Evolutionary conservation across 2,113 vertebrate species (phyloP).

Genomic region (Laterallus jamaicensis): DNA sequence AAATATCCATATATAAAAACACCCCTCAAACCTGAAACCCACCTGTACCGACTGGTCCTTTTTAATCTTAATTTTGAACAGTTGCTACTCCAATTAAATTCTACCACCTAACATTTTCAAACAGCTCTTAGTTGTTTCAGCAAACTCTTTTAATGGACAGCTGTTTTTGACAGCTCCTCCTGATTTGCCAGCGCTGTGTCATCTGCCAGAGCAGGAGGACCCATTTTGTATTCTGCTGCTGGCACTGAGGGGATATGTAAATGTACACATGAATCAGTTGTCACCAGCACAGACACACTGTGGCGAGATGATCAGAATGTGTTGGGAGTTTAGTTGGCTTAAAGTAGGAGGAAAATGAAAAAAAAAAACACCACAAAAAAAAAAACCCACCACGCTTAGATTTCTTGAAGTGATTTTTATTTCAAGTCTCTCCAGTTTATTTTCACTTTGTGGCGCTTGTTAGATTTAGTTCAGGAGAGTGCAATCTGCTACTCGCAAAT

Average conservation of each 20-base stretch:
- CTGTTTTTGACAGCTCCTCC: constrained; percentile 98
- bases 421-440: constrained; percentile 73
- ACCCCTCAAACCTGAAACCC: constrained; percentile 39
- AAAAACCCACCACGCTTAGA: constrained; percentile 17
- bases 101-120: constrained; percentile 82
- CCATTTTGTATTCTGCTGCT: constrained; percentile 91
- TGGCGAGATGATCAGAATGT: constrained; percentile 83
- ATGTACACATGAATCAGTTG: constrained; percentile 98
- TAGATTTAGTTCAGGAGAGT: constrained; percentile 69
- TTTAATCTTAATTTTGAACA: constrained; percentile 82
- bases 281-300: constrained; percentile 90
- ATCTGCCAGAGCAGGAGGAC: constrained; percentile 87
- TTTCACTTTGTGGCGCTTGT: constrained; percentile 66
- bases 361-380: not conserved
- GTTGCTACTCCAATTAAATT: constrained; percentile 83
- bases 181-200: constrained; percentile 91
- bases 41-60: constrained; percentile 59
- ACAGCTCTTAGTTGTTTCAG: constrained; percentile 77
- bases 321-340: constrained; percentile 79
- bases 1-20: constrained; percentile 42
- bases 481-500: constrained; percentile 71
- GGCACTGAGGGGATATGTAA: constrained; percentile 88
- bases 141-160: constrained; percentile 85
- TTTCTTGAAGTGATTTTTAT: constrained; percentile 74
- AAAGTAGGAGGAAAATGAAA: constrained; percentile 10